A percentile compares a stretch with the other conserved stretches of the same genome.
Evolutionary conservation across 2,888 invertebrate genomes (phyloP).

Genomic region (Drosophila eohydei): DNA sequence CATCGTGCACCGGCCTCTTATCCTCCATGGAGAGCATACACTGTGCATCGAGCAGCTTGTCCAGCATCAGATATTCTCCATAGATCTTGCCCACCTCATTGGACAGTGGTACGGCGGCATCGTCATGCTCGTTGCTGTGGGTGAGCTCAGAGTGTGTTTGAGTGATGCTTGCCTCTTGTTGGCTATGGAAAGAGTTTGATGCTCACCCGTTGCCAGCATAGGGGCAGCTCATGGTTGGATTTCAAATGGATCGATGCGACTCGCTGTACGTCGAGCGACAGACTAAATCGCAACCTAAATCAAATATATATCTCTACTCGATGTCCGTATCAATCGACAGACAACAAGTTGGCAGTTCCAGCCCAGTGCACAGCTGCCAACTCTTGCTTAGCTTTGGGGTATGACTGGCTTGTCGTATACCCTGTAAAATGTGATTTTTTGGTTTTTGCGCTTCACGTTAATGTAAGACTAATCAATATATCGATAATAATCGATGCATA

Average conservation of each 20-base stretch:
- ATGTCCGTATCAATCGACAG: not conserved
- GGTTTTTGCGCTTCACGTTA: not conserved
- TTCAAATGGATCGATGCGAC: conserved; percentile 34
- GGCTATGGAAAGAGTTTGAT: not conserved
- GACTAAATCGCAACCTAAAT: conserved; percentile 35
- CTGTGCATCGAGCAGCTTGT: conserved; percentile 93
- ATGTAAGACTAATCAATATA: not conserved
- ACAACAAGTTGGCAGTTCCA: conserved; percentile 36
- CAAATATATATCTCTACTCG: not conserved
- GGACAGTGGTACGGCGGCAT: conserved; percentile 86
- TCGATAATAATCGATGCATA: not conserved
- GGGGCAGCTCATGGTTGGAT: conserved; percentile 78
- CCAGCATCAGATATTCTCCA: conserved; percentile 95
- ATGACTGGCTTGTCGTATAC: not conserved
- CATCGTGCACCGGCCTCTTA: conserved; percentile 94
- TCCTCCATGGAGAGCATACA: conserved; percentile 91
- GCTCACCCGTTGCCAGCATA: conserved; percentile 77
- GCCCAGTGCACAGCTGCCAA: conserved; percentile 25
- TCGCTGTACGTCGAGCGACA: conserved; percentile 43
- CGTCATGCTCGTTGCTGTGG: conserved; percentile 76
- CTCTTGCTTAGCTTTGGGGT: not conserved
- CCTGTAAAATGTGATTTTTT: conserved; percentile 8
- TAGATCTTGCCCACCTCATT: conserved; percentile 94
- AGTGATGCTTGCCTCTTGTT: not conserved
- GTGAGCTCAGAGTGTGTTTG: conserved; percentile 2